phyloP scores from a whole-genome alignment of 2,797 vertebrate genomes.

The Ibycter americanus region DNA sequence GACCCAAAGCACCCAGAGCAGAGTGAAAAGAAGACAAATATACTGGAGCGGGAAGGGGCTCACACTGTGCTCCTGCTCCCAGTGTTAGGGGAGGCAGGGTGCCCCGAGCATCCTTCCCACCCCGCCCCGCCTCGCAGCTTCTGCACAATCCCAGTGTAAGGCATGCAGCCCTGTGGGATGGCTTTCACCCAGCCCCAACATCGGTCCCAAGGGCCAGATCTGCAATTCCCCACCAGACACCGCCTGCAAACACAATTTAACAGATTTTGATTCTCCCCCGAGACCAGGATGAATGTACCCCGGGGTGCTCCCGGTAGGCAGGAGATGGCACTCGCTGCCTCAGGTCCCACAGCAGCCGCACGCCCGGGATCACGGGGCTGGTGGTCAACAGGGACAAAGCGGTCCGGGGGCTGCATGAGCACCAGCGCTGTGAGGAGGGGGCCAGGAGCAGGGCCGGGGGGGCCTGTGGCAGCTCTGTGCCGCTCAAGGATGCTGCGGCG shows the following conservation, averaged over 20 bases:
- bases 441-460: fast-evolving
- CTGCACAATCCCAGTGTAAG: neutral
- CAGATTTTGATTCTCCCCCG: neutral
- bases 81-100: fast-evolving
- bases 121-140: fast-evolving
- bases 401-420: fast-evolving
- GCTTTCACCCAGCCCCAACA: neutral
- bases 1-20: neutral
- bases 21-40: neutral
- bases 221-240: neutral
- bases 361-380: fast-evolving
- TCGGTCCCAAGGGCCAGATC: neutral
- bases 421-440: fast-evolving
- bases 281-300: fast-evolving
- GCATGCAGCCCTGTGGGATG: neutral
- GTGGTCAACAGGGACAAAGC: fast-evolving
- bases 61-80: fast-evolving
- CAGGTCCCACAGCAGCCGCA: fast-evolving
- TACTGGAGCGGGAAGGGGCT: neutral
- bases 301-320: neutral
- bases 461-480: neutral
- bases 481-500: neutral
- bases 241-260: neutral
- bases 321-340: fast-evolving
- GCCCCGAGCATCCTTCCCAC: neutral